Base-by-base conservation (phyloP, 2,888 invertebrate genomes). In the Onthophagus sagittarius region DNA sequence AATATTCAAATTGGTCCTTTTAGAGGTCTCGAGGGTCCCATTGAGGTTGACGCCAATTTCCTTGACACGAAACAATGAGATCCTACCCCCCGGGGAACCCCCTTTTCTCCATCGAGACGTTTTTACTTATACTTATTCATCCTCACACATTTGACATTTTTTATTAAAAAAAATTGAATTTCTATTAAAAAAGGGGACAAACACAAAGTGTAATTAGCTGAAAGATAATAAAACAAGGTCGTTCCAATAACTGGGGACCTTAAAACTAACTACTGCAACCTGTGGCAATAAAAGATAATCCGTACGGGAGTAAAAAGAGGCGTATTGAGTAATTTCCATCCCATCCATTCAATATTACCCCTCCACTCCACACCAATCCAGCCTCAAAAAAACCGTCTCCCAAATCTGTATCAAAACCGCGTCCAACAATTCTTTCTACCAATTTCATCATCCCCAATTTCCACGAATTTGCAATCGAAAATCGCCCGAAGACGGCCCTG, bases 1-100 rank as follows among this genome's bases (percentile, higher is more conserved):
- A 86, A 87, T 87, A 87, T 87, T 87, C 86, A 87, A 86, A 87
- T 86, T 85, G 85, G 86, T 84, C 85, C 85, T 85, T 85, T 86
- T 85, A 86, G 81, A 79, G 82, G 82, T 83, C 86, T 83, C 85
- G 72, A 62, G 82, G 84, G 86, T 79, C 81, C 84, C 83, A 85
- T 86, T 86, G 85, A 85, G 86, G 86, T 86, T 86, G 86, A 86
- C 86, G 86, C 84, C 86, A 86, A 86, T 86, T 86, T 86, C 85
- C 82, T 84, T 83, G 85, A 86, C 86, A 85, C 85, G 84, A 85
- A 86, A 85, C 85, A 85, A 85, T 84, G 84, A 84, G 83, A 80
- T 81, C 73, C 74, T 7, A 79, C 80, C 80, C 81, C 81, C 80
- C 79, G 79, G 82, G 80, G 81, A 81, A 77, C 33, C 79, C 75